Conservation (phyloP, 2,888 invertebrate species). For the Drosophila koepferae region DNA sequence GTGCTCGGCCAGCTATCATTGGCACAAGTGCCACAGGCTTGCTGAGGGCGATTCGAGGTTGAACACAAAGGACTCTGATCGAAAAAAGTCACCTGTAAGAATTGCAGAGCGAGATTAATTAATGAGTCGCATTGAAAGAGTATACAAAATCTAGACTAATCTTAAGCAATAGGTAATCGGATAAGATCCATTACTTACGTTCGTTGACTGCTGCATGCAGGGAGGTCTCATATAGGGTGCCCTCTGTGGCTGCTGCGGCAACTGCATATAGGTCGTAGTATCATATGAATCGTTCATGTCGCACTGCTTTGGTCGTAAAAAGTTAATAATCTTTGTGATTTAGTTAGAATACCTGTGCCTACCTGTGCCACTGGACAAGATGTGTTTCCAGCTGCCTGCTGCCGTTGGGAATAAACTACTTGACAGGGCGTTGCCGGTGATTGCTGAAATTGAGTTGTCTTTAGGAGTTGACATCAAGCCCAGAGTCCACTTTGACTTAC, state of each 20-base stretch:
- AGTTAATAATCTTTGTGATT: neutral
- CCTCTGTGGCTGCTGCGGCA: neutral
- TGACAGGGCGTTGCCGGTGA: conserved; percentile 1
- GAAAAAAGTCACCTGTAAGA: conserved; percentile 19
- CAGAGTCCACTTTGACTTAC: conserved; percentile 8
- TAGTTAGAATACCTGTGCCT: neutral
- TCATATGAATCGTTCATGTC: conserved; percentile 1
- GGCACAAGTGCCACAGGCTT: neutral
- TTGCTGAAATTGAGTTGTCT: conserved; percentile 1
- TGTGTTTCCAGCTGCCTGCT: conserved; percentile 1
- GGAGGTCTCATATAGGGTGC: neutral
- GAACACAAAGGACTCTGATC: neutral
- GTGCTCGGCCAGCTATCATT: neutral
- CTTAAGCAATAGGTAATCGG: neutral
- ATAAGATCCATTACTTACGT: conserved; percentile 5
- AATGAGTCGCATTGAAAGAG: neutral
- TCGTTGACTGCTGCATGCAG: neutral
- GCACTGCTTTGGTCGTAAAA: neutral
- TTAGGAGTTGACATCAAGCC: neutral
- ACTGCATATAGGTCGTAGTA: conserved; percentile 27
- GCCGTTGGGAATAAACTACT: conserved; percentile 9
- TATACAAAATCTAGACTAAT: neutral
- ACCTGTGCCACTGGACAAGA: neutral
- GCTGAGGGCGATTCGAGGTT: neutral
- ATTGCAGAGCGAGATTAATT: neutral